phyloP scores from a whole-genome alignment of 2,888 invertebrate species.

The Sycophila texana region DNA sequence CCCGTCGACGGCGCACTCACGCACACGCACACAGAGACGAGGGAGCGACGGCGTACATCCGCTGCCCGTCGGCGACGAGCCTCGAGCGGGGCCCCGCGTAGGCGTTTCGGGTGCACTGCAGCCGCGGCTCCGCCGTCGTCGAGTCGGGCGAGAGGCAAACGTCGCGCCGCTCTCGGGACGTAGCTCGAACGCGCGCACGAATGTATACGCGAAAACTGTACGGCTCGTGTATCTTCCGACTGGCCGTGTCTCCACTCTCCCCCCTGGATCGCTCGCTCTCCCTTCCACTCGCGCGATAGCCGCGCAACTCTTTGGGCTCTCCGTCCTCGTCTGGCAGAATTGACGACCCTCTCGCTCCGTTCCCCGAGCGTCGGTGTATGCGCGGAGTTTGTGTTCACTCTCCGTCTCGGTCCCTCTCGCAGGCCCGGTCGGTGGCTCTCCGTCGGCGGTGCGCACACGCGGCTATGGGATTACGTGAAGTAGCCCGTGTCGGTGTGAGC shows the following conservation, averaged over 20 bases:
- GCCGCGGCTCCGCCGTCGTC: too few species aligned
- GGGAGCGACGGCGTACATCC: too few species aligned
- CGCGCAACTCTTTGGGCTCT: not conserved
- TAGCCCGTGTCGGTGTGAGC: not conserved
- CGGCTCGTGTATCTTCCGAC: not conserved
- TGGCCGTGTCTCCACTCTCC: not conserved
- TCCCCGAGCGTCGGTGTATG: not conserved
- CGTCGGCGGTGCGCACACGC: conserved; percentile 17
- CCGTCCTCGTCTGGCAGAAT: not conserved
- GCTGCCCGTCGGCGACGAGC: too few species aligned
- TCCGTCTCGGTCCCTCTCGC: not conserved
- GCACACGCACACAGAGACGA: not conserved
- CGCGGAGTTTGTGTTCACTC: not conserved
- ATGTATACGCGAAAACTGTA: too few species aligned
- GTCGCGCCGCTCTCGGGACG: too few species aligned
- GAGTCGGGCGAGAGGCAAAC: too few species aligned
- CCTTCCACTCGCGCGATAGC: not conserved
- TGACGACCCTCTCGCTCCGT: conserved; percentile 25
- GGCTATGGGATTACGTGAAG: conserved; percentile 44
- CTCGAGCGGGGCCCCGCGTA: too few species aligned
- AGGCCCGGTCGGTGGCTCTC: not conserved
- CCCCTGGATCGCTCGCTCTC: not conserved
- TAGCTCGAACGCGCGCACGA: too few species aligned
- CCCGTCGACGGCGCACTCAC: not conserved
- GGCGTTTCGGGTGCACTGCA: too few species aligned